Conservation (phyloP, 53 echinoderm and acorn worm species). For the Paracentrotus lividus region DNA sequence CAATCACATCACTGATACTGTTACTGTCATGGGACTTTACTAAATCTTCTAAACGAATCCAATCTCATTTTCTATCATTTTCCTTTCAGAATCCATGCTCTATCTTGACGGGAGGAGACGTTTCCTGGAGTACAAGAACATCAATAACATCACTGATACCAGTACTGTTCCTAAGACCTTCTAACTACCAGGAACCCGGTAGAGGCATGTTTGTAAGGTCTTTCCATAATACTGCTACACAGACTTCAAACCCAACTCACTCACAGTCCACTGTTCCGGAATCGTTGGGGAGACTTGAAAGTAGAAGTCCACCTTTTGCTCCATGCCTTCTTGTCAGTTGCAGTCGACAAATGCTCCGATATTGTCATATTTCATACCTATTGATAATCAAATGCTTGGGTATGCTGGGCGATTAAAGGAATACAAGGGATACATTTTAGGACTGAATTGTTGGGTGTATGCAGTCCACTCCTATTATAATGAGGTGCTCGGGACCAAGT, state of each 20-base stretch:
- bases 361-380: not conserved
- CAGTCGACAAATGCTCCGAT: not conserved
- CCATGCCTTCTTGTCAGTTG: not conserved
- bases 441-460: no score
- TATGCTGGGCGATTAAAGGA: no score
- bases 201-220: not conserved
- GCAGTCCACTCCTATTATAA: no score
- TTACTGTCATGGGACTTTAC: no score
- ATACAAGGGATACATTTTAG: no score
- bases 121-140: constrained; percentile 83
- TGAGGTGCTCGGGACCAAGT: no score
- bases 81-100: constrained; percentile 90
- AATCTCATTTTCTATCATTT: not conserved
- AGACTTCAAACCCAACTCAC: no score
- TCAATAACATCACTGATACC: constrained; percentile 52
- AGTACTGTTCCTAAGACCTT: not conserved
- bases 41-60: no score
- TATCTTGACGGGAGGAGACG: constrained; percentile 88
- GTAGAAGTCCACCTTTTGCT: not conserved
- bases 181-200: not conserved
- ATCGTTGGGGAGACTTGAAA: not conserved
- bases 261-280: not conserved
- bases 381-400: no score
- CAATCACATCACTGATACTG: constrained; percentile 47
- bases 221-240: no score